phyloP scores from a whole-genome alignment of 2,113 vertebrate genomes.

The Platichthys flesus region DNA sequence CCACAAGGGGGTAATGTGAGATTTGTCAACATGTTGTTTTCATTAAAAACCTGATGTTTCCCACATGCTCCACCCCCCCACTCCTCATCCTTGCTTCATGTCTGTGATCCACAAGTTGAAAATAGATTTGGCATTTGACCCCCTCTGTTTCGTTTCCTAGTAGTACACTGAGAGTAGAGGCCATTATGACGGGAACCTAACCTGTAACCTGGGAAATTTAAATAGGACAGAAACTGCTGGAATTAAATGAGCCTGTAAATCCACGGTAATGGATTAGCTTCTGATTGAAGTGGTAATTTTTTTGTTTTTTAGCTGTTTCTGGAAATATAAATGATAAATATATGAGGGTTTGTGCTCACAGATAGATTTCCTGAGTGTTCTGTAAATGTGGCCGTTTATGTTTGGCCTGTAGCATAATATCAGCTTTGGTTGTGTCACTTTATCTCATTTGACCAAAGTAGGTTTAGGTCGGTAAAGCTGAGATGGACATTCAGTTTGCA shows the following conservation, averaged over 20 bases:
- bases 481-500: too few species aligned
- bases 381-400: too few species aligned
- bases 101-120: constrained; percentile 27
- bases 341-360: too few species aligned
- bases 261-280: constrained; percentile 32
- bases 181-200: background rate
- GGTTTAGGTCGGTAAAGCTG: too few species aligned
- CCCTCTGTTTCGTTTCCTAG: constrained; percentile 12
- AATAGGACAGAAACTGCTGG: constrained; percentile 29
- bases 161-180: background rate
- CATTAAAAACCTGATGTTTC: background rate
- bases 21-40: background rate
- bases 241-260: constrained; percentile 28
- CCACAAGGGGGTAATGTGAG: constrained; percentile 9
- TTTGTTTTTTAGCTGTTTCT: too few species aligned
- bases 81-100: constrained; percentile 19
- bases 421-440: too few species aligned
- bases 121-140: constrained; percentile 43
- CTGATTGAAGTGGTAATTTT: background rate
- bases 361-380: too few species aligned
- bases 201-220: constrained; percentile 32
- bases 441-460: too few species aligned
- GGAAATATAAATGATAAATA: too few species aligned
- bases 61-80: background rate
- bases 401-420: too few species aligned